Base-by-base conservation (phyloP, 2,797 vertebrate species). In the Ctenosaura bakeri region DNA sequence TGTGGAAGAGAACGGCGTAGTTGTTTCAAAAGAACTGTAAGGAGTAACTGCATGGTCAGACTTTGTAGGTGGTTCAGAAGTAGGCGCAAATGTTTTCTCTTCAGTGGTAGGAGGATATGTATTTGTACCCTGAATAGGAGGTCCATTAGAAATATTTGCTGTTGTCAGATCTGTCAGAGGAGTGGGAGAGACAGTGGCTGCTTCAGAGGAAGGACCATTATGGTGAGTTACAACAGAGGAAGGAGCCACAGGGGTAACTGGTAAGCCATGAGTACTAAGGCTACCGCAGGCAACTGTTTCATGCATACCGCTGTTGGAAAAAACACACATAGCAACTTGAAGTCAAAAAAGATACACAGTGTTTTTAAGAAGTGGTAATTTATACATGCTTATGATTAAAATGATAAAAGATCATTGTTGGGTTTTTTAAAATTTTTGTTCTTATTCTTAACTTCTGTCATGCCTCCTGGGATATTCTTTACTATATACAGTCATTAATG, bases 251-350 rank as follows among this genome's bases (percentile, higher is more conserved):
- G 18, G 91, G 91, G 73, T 38, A 16, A 85, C 83, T 59, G 95
- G 91, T 91, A 88, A 46, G 81, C 79, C 90, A 87, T 77, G 50
- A 85, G 86, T 73, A 76, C 69, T 42, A 46, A 38, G 1, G n/a
- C 66, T 87, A 93, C 88, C 56, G 71, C 95, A 95, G 89, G 87
- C 80, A 92, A 96, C 38, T 18, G 96, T 94, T 83, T 95, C 88
- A 93, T 97, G 91, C 74, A 96, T 92, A 86, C 94, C 94, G 92
- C 97, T 97, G 92, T 83, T 95, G 42, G 24, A 5, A 24, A 42
- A 22, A 9, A 35, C 18, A 50, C 4, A 78, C 10, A 78, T 42
- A 82, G 3, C 76, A 32, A 10, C 74, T 89, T 83, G 46, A 54
- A 77, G 85, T 90, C 78, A 77, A 59, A 93, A 87, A 79, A 13